These are phyloP conservation scores for Atrichornis clamosus DNA, from an alignment of 2,113 vertebrate genomes.

Conservation along the genomic window DNA sequence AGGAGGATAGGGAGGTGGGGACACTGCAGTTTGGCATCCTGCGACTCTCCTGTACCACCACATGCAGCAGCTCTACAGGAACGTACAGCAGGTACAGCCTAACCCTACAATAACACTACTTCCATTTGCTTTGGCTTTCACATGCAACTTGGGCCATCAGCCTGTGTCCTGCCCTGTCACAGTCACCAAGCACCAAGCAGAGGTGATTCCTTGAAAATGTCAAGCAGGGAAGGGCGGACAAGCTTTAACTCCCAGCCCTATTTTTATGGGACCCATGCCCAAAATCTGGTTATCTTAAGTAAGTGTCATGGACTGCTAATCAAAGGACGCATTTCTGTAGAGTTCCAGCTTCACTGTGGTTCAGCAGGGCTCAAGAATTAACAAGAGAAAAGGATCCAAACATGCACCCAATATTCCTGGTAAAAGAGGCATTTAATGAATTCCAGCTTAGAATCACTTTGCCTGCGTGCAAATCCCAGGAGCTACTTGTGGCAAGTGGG, in stretches of 20 bases:
- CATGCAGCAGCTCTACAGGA: neutral
- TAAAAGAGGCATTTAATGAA: neutral
- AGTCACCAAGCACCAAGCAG: neutral
- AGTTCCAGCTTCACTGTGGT: neutral
- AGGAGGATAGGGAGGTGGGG: too few species aligned
- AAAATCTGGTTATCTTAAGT: slow-evolving; percentile 63
- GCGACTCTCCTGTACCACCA: neutral
- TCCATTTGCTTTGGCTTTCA: neutral
- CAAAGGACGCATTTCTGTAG: slow-evolving; percentile 2
- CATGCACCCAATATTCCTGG: neutral
- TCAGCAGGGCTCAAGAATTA: neutral
- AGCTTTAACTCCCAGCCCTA: slow-evolving; percentile 42
- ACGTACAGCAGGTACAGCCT: neutral
- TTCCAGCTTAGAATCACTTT: neutral
- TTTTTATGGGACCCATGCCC: slow-evolving; percentile 57
- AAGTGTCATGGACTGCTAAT: slow-evolving; percentile 45
- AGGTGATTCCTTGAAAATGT: slow-evolving; percentile 49
- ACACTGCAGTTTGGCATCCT: neutral
- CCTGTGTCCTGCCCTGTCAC: neutral
- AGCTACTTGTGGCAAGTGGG: neutral
- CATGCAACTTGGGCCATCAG: neutral
- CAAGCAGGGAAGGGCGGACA: slow-evolving; percentile 47
- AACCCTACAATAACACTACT: neutral
- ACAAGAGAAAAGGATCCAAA: neutral
- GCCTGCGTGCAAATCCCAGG: neutral